These are phyloP conservation scores for Hemicentrotus pulcherrimus DNA, from an alignment of 35 echinoderm and acorn worm genomes.

Conservation along the genomic window DNA sequence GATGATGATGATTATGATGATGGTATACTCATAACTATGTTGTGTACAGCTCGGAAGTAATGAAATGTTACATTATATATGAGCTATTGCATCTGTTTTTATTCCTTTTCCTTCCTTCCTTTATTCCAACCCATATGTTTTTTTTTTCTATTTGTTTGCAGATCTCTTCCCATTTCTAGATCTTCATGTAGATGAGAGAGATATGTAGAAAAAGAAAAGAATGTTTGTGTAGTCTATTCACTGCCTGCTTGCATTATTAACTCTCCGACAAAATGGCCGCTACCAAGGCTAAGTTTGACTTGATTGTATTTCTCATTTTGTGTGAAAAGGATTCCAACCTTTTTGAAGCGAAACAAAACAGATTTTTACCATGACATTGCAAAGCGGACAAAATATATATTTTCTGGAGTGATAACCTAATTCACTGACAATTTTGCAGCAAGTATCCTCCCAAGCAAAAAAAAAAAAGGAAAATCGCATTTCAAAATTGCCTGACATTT, in stretches of 20 bases:
- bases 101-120: slow-evolving; percentile 29
- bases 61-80: slow-evolving; percentile 1
- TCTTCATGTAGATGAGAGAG: slow-evolving; percentile 53
- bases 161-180: slow-evolving; percentile 36
- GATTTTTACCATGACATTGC: too few relatives aligned
- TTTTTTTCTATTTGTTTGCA: neutral
- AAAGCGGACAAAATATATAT: too few relatives aligned
- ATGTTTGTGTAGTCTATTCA: slow-evolving; percentile 42
- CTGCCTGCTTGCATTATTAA: slow-evolving; percentile 51
- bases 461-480: too few relatives aligned
- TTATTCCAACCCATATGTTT: slow-evolving; percentile 34
- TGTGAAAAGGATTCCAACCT: neutral
- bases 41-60: too few relatives aligned
- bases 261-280: neutral
- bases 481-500: too few relatives aligned
- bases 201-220: slow-evolving; percentile 48
- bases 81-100: neutral
- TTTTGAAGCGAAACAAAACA: neutral
- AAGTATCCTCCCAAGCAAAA: too few relatives aligned
- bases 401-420: too few relatives aligned
- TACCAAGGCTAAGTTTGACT: slow-evolving; percentile 45
- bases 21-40: too few relatives aligned
- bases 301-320: slow-evolving; percentile 18
- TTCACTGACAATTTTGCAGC: too few relatives aligned
- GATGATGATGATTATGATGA: too few relatives aligned